phyloP scores from a whole-genome alignment of 2,888 invertebrate species.

The Cloeon dipterum region DNA sequence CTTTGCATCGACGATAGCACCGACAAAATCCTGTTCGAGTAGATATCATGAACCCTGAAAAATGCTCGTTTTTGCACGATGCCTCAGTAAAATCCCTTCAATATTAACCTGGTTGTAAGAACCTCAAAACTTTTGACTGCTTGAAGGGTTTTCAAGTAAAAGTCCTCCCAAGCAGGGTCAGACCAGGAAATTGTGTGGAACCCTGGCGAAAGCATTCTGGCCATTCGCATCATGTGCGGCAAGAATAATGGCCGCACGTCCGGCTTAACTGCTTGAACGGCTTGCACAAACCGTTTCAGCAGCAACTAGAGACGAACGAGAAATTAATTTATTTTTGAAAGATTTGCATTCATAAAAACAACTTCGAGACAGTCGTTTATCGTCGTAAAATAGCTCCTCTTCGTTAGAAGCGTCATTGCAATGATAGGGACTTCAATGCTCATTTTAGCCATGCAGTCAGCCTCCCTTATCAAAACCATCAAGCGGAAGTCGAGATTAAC shows the following conservation, averaged over 20 bases:
- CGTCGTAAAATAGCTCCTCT: slow-evolving; percentile 49
- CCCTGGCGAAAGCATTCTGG: slow-evolving; percentile 62
- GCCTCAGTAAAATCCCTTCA: background rate
- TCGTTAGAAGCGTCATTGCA: slow-evolving; percentile 52
- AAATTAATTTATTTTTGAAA: too few species aligned
- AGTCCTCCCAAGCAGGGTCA: slow-evolving; percentile 54
- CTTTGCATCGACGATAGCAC: slow-evolving; percentile 72
- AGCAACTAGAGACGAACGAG: too few species aligned
- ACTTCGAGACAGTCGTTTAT: slow-evolving; percentile 58
- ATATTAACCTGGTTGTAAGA: slow-evolving; percentile 27
- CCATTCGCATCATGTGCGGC: slow-evolving; percentile 65
- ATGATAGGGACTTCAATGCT: slow-evolving; percentile 59
- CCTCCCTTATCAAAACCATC: slow-evolving; percentile 53
- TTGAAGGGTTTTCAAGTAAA: slow-evolving; percentile 47
- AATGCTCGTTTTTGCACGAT: slow-evolving; percentile 11
- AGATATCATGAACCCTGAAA: slow-evolving; percentile 66
- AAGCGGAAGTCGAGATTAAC: slow-evolving; percentile 61
- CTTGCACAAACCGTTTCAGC: slow-evolving; percentile 47
- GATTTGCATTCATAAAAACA: too few species aligned
- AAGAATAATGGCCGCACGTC: slow-evolving; percentile 79
- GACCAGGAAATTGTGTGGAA: slow-evolving; percentile 69
- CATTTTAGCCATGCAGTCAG: slow-evolving; percentile 65
- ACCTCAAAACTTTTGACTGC: slow-evolving; percentile 63
- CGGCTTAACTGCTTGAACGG: slow-evolving; percentile 50
- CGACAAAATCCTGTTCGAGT: slow-evolving; percentile 71